Evolutionary conservation across 1,140 invertebrate species (phyloP), one percentile per base, ranked within the genome.

Genomic region (Microvelia longipes): DNA sequence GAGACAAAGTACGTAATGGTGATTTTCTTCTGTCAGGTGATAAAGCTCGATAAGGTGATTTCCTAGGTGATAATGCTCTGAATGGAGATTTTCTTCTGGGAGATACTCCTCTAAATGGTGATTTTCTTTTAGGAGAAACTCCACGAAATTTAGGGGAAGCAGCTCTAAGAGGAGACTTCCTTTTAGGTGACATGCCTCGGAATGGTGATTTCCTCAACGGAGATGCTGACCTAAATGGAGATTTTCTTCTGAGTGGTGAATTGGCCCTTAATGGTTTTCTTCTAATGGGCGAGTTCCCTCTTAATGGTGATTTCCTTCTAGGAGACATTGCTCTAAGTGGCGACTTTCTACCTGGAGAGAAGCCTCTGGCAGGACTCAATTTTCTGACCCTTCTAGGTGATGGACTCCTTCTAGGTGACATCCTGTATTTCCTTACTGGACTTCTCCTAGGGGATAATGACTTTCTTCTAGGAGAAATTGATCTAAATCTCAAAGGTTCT

Each of bases 41-140:
- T 5, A 24, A 11, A 50, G 5, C 35, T 50, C 35, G 35, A 19
- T 50, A 50, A 60, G 67, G 67, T 29, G 50, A 64, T 26, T 60
- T 25, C 29, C 28, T 67, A 28, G 29, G 29, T 28, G 50, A 63
- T 27, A 35, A 25, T 69, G 28, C 25, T 11, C 14, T 25, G 2
- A n/a, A 64, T 63, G 68, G 61, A 28, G 50, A 69, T 15, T 29
- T 25, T 69, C 68, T 69, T 27, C 19, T 28, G 50, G 67, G 67
- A 30, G 67, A 35, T 5, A 24, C 15, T 11, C 35, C 35, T 50
- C 35, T 50, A 19, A 11, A 50, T n/a, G 67, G 67, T 19, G 50
- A 64, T 62, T 60, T 25, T 24, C 28, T 67, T 15, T 14, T 13
- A 2, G 14, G 13, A n/a, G n/a, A n/a, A n/a, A n/a, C n/a, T n/a